Evolutionary conservation across 2,888 invertebrate species (phyloP).

Genomic region (Agelastica alni): DNA sequence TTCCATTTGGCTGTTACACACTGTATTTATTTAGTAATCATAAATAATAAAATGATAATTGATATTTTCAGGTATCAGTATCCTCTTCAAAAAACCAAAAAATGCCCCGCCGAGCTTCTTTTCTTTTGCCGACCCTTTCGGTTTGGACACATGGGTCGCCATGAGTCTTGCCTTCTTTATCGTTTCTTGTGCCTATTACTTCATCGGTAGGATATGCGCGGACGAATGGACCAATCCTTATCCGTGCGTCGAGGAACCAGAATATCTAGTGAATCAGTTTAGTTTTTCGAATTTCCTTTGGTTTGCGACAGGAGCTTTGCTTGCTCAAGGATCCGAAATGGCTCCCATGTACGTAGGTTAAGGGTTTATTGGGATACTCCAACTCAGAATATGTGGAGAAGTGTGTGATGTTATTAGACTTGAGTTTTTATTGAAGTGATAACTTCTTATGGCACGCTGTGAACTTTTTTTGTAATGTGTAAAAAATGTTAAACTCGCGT

Average conservation of each 20-base stretch:
- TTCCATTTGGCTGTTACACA: no score
- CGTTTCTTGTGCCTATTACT: slow-evolving; percentile 75
- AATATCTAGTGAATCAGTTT: slow-evolving; percentile 81
- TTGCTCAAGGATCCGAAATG: slow-evolving; percentile 85
- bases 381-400: no score
- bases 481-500: no score
- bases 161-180: slow-evolving; percentile 67
- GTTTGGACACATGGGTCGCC: slow-evolving; percentile 73
- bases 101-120: slow-evolving; percentile 69
- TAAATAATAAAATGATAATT: no score
- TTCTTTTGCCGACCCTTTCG: slow-evolving; percentile 77
- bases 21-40: no score
- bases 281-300: slow-evolving; percentile 81
- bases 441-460: no score
- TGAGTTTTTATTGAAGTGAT: no score
- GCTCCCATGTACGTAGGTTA: slow-evolving; percentile 79
- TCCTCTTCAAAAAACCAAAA: slow-evolving; percentile 68
- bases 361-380: no score
- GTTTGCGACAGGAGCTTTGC: slow-evolving; percentile 80
- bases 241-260: slow-evolving; percentile 81
- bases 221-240: slow-evolving; percentile 88
- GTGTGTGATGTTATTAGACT: no score
- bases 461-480: no score
- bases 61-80: slow-evolving; percentile 62
- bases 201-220: slow-evolving; percentile 77